Evolutionary conservation across 2,797 vertebrate genomes (phyloP).

Genomic region (Hemibagrus guttatus): DNA sequence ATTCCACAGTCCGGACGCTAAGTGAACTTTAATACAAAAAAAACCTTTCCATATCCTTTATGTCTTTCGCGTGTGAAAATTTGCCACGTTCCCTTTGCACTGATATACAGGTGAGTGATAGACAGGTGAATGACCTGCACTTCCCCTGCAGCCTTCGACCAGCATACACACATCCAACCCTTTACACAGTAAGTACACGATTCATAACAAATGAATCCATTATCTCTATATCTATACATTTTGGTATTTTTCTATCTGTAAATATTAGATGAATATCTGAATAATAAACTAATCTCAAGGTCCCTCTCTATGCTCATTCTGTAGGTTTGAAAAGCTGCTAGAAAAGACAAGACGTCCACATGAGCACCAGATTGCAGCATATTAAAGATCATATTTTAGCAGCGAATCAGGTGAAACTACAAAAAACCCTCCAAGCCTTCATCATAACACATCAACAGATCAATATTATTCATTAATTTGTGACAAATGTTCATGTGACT

Average conservation of each 20-base stretch:
- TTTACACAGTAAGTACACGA: conserved; percentile 32
- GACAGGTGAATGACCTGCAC: conserved; percentile 40
- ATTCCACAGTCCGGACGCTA: neutral
- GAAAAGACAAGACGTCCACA: conserved; percentile 54
- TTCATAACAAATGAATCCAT: neutral
- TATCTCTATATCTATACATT: too few relatives aligned
- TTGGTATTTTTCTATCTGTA: neutral
- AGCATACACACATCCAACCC: neutral
- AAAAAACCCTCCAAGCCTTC: conserved; percentile 7
- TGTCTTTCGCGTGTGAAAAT: neutral
- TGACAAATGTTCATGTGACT: neutral
- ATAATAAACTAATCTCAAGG: neutral
- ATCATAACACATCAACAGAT: neutral
- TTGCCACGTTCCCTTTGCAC: conserved; percentile 16
- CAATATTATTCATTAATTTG: neutral
- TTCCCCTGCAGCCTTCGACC: neutral
- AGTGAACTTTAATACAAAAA: neutral
- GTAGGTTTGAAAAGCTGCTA: conserved; percentile 10
- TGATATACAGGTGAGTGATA: conserved; percentile 33
- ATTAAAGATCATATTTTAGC: conserved; percentile 68
- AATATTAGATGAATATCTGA: neutral
- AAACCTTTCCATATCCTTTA: neutral
- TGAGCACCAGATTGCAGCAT: conserved; percentile 69
- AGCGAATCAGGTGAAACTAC: conserved; percentile 67
- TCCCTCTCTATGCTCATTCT: neutral